Evolutionary conservation across 2,797 vertebrate genomes (phyloP).

Genomic region (Syngnathus rostellatus): DNA sequence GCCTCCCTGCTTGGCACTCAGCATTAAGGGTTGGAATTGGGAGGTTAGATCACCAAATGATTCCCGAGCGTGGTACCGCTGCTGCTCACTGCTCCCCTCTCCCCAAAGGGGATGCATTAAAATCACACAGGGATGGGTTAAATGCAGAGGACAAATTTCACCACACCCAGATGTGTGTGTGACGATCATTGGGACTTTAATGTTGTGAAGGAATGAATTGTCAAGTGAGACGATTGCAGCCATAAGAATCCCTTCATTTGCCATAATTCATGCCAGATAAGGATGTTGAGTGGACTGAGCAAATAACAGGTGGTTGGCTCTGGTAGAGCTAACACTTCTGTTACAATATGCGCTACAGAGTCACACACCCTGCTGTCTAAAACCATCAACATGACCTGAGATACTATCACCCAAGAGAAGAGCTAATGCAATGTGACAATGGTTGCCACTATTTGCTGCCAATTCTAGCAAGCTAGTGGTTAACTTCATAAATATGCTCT

Average conservation of each 20-base stretch:
- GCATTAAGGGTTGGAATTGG: too few species aligned
- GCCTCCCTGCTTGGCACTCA: too few species aligned
- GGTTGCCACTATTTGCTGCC: background rate
- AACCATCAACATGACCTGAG: background rate
- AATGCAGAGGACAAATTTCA: too few species aligned
- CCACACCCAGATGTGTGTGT: too few species aligned
- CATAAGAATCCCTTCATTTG: conserved; percentile 6
- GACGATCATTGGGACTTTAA: too few species aligned
- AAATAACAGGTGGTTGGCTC: conserved; percentile 37
- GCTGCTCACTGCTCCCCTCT: too few species aligned
- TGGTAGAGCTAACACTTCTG: conserved; percentile 42
- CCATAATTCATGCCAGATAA: conserved; percentile 39
- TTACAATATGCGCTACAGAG: background rate
- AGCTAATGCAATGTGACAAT: background rate
- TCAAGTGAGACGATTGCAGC: background rate
- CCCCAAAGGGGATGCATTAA: too few species aligned
- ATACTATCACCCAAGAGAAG: background rate
- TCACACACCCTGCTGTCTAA: background rate
- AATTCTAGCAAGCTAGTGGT: background rate
- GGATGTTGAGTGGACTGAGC: conserved; percentile 34
- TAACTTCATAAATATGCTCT: background rate
- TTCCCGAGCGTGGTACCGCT: too few species aligned
- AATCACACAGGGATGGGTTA: too few species aligned
- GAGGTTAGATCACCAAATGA: too few species aligned
- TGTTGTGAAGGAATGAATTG: background rate